Conservation (phyloP, 2,888 invertebrate genomes). For the Mythimna albipuncta region DNA sequence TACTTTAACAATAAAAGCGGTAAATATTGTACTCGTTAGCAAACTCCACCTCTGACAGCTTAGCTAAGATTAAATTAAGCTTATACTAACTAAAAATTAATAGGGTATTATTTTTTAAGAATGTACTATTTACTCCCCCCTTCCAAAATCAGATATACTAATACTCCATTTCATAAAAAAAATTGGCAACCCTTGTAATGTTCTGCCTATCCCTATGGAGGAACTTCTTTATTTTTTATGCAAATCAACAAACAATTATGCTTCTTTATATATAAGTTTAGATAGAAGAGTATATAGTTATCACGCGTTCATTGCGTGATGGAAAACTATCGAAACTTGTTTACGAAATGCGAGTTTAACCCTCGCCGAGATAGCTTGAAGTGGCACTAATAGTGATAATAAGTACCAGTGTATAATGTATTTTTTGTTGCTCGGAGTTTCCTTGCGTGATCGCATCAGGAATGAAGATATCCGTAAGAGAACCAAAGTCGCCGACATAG, state of each 20-base stretch:
- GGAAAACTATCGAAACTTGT: conserved; percentile 49
- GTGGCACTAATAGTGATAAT: conserved; percentile 56
- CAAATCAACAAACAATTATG: background rate
- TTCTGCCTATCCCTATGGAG: background rate
- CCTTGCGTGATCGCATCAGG: no score
- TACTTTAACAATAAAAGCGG: no score
- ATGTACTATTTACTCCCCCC: no score
- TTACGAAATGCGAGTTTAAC: conserved; percentile 51
- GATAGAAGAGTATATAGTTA: conserved; percentile 17
- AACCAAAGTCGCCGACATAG: no score
- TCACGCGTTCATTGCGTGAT: conserved; percentile 44
- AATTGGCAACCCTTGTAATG: background rate
- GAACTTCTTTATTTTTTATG: background rate
- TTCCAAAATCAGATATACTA: no score
- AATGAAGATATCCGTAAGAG: no score
- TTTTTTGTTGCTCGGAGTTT: no score
- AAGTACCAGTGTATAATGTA: conserved; percentile 46
- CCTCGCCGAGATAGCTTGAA: conserved; percentile 43
- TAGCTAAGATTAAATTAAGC: no score
- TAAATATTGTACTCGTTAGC: no score
- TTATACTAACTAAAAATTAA: no score
- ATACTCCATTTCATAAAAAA: background rate
- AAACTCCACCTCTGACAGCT: no score
- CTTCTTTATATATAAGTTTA: background rate
- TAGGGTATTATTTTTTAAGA: no score